Evolutionary conservation across 2,888 invertebrate species (phyloP).

Genomic region (Heliconius ismenius): DNA sequence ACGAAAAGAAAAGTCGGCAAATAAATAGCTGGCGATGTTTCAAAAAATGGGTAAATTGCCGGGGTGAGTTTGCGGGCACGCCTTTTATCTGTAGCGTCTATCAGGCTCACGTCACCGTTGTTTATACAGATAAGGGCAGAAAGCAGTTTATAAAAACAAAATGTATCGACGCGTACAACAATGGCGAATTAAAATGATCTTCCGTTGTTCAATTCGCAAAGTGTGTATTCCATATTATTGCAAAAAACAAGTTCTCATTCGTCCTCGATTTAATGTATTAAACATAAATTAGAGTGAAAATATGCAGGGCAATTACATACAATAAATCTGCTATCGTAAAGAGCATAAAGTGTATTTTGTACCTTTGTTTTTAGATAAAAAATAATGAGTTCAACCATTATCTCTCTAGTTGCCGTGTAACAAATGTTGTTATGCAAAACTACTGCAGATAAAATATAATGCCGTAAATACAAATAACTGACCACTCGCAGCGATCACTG

Average conservation of each 20-base stretch:
- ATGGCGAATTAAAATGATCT: constrained; percentile 43
- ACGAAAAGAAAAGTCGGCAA: constrained; percentile 68
- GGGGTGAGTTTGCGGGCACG: constrained; percentile 68
- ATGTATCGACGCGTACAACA: constrained; percentile 36
- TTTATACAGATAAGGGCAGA: constrained; percentile 67
- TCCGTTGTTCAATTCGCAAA: constrained; percentile 9
- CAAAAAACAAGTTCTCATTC: not conserved
- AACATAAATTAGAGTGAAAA: not conserved
- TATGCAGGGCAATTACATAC: not conserved
- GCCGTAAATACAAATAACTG: constrained; percentile 40
- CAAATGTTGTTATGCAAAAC: constrained; percentile 42
- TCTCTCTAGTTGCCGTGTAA: constrained; percentile 24
- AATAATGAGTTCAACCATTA: constrained; percentile 19
- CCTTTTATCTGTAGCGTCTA: constrained; percentile 80
- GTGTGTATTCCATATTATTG: not conserved
- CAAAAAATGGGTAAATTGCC: constrained; percentile 74
- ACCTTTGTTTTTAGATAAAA: constrained; percentile 4
- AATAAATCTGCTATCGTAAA: constrained; percentile 12
- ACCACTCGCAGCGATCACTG: constrained; percentile 64
- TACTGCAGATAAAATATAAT: constrained; percentile 31
- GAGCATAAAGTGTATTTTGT: constrained; percentile 11
- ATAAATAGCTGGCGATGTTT: constrained; percentile 77
- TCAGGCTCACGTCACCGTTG: constrained; percentile 61
- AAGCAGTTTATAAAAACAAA: constrained; percentile 45
- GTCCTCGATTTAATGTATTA: not conserved